These are phyloP conservation scores for Poecilia picta DNA, from an alignment of 2,797 vertebrate species.

Conservation along the genomic window DNA sequence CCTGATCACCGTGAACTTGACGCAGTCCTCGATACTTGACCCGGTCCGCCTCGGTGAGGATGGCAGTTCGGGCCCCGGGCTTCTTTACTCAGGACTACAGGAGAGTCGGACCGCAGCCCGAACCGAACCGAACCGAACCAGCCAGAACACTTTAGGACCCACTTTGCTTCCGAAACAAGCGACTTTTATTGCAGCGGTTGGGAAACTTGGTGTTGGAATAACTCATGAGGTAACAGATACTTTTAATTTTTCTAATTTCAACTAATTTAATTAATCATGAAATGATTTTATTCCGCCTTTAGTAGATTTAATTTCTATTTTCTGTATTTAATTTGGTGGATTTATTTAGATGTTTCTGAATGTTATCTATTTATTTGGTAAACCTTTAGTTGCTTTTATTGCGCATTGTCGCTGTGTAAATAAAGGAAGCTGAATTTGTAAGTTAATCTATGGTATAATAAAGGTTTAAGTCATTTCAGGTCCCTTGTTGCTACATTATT, in stretches of 20 bases:
- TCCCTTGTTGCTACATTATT: not conserved
- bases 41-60: conserved; percentile 30
- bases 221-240: not conserved
- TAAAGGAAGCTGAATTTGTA: not conserved
- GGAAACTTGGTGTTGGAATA: not conserved
- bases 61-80: conserved; percentile 30
- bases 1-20: rapidly evolving
- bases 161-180: not conserved
- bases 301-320: not conserved
- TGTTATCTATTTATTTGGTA: not conserved
- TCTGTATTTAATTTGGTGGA: not conserved
- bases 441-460: not conserved
- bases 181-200: not conserved
- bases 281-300: not conserved
- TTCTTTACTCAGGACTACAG: not conserved
- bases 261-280: not conserved
- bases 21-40: conserved; percentile 29
- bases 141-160: not conserved
- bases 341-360: not conserved
- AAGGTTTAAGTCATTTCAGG: not conserved
- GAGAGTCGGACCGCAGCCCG: not conserved
- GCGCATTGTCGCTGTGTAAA: not conserved
- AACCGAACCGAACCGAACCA: not conserved
- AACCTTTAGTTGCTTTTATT: not conserved
- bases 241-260: not conserved